These are phyloP conservation scores for Bombus waltoni DNA, from an alignment of 1,140 invertebrate genomes.

Conservation along the genomic window DNA sequence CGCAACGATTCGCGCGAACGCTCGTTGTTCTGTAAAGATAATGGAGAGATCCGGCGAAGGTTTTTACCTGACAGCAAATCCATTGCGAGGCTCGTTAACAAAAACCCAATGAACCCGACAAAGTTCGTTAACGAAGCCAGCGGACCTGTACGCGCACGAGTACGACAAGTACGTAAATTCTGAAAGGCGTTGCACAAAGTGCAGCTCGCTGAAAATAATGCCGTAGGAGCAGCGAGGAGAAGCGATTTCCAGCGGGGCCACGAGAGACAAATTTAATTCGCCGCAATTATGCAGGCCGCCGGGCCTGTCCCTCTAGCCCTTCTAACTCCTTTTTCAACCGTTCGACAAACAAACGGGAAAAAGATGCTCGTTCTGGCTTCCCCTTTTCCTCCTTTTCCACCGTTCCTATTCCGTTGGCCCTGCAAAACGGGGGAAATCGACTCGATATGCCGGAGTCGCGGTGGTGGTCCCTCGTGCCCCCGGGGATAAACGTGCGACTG, in stretches of 20 bases:
- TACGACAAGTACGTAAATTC: constrained; percentile 64
- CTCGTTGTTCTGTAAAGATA: constrained; percentile 43
- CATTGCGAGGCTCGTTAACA: constrained; percentile 61
- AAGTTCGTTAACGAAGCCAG: constrained; percentile 64
- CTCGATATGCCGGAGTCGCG: constrained; percentile 1
- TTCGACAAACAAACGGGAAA: constrained; percentile 1
- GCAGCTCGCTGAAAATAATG: constrained; percentile 51
- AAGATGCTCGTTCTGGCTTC: neutral
- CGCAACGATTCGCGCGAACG: neutral
- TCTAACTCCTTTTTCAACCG: neutral
- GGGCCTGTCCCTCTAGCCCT: neutral
- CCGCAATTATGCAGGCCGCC: constrained; percentile 55
- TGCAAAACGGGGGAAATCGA: neutral
- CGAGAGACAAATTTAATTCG: constrained; percentile 67
- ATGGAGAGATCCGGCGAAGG: constrained; percentile 42
- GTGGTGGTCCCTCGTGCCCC: neutral
- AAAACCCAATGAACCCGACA: constrained; percentile 54
- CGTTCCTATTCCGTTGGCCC: neutral
- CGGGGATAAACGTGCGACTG: constrained; percentile 36
- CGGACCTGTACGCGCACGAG: neutral
- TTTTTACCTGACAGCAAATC: constrained; percentile 56
- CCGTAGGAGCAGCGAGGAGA: constrained; percentile 38
- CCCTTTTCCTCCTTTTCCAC: neutral
- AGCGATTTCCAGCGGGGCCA: constrained; percentile 58
- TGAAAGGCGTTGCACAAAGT: constrained; percentile 41